Percentiles rank a stretch among this genome's conserved stretches.
phyloP scores from a whole-genome alignment of 2,113 vertebrate species.

The Chunga burmeisteri region DNA sequence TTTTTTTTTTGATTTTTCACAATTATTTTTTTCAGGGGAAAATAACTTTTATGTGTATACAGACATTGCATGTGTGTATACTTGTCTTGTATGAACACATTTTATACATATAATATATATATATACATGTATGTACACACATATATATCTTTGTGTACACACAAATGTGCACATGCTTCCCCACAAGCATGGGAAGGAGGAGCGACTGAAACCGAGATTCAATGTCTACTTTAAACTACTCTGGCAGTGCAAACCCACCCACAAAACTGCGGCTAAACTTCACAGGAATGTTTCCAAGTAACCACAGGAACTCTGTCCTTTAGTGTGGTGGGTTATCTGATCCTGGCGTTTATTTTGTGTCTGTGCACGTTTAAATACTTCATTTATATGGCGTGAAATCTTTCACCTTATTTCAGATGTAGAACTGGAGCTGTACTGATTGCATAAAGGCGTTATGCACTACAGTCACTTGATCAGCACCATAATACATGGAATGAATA shows the following conservation, averaged over 20 bases:
- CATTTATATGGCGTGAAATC: background rate
- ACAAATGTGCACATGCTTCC: fast-evolving
- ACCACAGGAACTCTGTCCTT: background rate
- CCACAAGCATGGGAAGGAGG: fast-evolving
- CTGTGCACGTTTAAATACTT: fast-evolving
- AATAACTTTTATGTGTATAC: background rate
- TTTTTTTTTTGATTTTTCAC: background rate
- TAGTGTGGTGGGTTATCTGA: background rate
- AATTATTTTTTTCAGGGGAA: background rate
- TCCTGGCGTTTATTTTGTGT: fast-evolving
- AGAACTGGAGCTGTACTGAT: background rate
- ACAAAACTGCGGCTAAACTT: background rate
- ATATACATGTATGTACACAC: background rate
- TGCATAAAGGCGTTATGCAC: background rate
- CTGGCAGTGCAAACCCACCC: background rate
- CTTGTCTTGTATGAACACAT: background rate
- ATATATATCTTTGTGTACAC: background rate
- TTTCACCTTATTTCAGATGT: background rate
- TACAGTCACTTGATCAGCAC: background rate
- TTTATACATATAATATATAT: background rate
- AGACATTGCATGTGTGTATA: background rate
- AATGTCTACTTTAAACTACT: background rate
- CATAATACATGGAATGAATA: background rate
- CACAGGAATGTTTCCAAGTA: background rate
- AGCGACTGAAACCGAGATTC: fast-evolving